Evolutionary conservation across 2,888 invertebrate species (phyloP).

Genomic region (Drosophila aldrichi): DNA sequence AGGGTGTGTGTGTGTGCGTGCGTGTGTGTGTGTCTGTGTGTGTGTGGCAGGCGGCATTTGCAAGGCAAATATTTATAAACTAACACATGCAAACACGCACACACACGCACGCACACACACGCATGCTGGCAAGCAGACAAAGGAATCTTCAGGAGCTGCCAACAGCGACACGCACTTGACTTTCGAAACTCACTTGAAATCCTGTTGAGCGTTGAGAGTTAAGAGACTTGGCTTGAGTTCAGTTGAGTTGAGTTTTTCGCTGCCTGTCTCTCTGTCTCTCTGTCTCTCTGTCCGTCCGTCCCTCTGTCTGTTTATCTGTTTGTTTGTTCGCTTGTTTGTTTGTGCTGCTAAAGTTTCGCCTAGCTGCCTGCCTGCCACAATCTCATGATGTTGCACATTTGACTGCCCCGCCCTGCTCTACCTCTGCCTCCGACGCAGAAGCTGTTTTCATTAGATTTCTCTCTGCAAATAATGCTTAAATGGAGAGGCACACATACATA

Average conservation of each 20-base stretch:
- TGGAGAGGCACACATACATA: constrained; percentile 34
- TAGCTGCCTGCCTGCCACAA: constrained; percentile 45
- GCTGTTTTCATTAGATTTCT: constrained; percentile 64
- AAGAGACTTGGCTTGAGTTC: constrained; percentile 24
- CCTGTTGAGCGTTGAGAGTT: constrained; percentile 57
- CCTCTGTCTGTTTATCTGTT: constrained; percentile 9
- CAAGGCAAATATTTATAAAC: constrained; percentile 76
- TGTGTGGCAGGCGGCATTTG: constrained; percentile 55
- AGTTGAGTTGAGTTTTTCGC: constrained; percentile 50
- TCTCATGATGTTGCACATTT: constrained; percentile 67
- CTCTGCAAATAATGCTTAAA: constrained; percentile 59
- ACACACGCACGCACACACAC: neutral
- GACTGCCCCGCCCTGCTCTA: constrained; percentile 9
- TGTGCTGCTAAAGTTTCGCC: constrained; percentile 56
- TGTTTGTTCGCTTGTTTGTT: constrained; percentile 50
- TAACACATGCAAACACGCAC: constrained; percentile 48
- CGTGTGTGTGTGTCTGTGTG: too few species aligned
- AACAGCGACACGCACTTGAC: constrained; percentile 78
- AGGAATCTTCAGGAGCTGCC: constrained; percentile 61
- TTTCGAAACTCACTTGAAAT: constrained; percentile 77
- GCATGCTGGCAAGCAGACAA: constrained; percentile 19
- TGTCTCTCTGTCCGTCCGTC: neutral
- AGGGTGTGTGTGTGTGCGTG: constrained; percentile 3
- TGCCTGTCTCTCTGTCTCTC: constrained; percentile 15
- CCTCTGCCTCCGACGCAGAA: constrained; percentile 42